These are phyloP conservation scores for Mesoclemmys tuberculata DNA, from an alignment of 2,113 vertebrate genomes.

Conservation along the genomic window DNA sequence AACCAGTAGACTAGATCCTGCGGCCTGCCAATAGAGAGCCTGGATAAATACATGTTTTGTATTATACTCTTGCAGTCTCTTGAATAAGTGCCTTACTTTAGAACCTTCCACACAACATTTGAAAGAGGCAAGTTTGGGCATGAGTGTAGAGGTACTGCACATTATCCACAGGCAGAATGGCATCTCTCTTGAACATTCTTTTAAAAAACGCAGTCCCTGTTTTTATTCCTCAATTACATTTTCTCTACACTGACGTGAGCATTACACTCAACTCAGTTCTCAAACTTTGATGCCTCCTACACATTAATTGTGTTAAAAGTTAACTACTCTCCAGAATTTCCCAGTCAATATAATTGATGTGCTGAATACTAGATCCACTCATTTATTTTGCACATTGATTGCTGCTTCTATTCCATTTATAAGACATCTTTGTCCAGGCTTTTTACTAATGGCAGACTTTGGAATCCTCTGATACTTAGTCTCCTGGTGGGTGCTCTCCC, in stretches of 20 bases:
- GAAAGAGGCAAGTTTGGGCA: neutral
- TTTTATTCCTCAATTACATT: neutral
- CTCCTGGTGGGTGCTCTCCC: slow-evolving; percentile 16
- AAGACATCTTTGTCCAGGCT: neutral
- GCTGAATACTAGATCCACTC: too few relatives aligned
- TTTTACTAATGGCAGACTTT: slow-evolving; percentile 38
- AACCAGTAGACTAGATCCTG: neutral
- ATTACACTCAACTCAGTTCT: neutral
- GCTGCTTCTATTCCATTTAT: neutral
- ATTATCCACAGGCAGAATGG: neutral
- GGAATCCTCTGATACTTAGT: slow-evolving; percentile 37
- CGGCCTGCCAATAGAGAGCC: neutral
- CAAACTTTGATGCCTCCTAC: neutral
- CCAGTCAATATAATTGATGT: slow-evolving; percentile 49
- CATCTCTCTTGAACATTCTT: neutral
- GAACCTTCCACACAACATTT: neutral
- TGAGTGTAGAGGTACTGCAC: neutral
- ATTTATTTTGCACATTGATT: neutral
- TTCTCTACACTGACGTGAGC: neutral
- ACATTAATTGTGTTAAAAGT: neutral
- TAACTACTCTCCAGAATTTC: slow-evolving; percentile 28
- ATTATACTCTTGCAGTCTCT: slow-evolving; percentile 2
- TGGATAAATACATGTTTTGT: neutral
- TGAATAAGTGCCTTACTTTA: rapidly evolving
- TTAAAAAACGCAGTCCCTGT: neutral